Conservation (phyloP, 2,113 vertebrate genomes). For the Apodemus speciosus region DNA sequence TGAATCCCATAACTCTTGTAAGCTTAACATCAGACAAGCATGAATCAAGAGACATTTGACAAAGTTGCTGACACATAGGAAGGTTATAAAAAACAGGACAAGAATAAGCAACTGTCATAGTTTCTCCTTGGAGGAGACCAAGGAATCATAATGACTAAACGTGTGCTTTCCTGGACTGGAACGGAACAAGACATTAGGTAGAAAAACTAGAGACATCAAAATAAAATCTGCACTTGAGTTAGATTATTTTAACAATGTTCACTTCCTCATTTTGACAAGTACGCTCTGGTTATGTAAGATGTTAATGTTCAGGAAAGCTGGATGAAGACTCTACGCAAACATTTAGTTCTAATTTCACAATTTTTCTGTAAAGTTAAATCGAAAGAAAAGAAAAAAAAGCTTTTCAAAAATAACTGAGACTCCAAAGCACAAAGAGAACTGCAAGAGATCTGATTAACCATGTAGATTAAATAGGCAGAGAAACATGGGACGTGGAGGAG, state of each 20-base stretch:
- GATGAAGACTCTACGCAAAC: slow-evolving; percentile 27
- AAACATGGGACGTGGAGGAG: slow-evolving; percentile 35
- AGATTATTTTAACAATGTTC: background rate
- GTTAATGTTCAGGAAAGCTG: slow-evolving; percentile 41
- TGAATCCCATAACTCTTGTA: background rate
- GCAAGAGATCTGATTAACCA: slow-evolving; percentile 2
- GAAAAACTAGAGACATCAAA: slow-evolving; percentile 48
- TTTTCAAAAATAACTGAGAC: background rate
- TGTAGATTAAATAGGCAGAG: slow-evolving; percentile 39
- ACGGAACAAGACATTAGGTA: slow-evolving; percentile 12
- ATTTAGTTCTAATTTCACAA: slow-evolving; percentile 37
- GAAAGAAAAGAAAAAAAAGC: background rate
- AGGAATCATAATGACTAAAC: background rate
- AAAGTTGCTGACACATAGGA: background rate
- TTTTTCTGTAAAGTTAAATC: slow-evolving; percentile 59
- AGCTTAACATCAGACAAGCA: background rate
- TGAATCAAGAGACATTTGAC: background rate
- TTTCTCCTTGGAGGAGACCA: background rate
- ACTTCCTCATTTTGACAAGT: slow-evolving; percentile 57
- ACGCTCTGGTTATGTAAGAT: slow-evolving; percentile 42
- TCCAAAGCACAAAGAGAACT: slow-evolving; percentile 36
- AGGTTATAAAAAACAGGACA: slow-evolving; percentile 41
- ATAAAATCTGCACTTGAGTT: slow-evolving; percentile 19
- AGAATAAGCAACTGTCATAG: slow-evolving; percentile 16
- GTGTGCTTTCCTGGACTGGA: slow-evolving; percentile 15